Evolutionary conservation across 2,113 vertebrate genomes (phyloP).

Genomic region (Phycodurus eques): DNA sequence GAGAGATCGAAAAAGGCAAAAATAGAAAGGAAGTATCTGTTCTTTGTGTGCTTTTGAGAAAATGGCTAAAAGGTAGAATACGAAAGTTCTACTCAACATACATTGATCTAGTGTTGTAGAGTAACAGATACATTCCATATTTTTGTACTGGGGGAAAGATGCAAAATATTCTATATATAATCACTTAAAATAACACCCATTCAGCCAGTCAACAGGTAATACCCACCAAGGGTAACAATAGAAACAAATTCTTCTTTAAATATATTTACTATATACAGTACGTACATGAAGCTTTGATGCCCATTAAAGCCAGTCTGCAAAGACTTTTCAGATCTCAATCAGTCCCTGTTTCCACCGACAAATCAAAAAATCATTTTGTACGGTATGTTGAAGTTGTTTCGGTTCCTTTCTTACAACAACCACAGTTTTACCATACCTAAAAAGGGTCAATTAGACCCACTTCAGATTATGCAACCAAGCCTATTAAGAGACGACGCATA

Average conservation of each 20-base stretch:
- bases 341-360: constrained; percentile 14
- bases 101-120: neutral
- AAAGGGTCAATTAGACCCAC: no score
- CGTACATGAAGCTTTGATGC: constrained; percentile 17
- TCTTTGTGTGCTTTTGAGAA: constrained; percentile 2
- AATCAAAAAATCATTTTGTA: neutral
- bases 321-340: constrained; percentile 51
- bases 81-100: constrained; percentile 1
- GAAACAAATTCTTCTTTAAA: constrained; percentile 20
- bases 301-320: constrained; percentile 42
- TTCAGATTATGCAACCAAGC: constrained; percentile 34
- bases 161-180: neutral
- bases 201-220: neutral
- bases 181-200: neutral
- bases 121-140: neutral
- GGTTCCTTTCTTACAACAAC: no score
- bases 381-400: no score
- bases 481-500: constrained; percentile 34
- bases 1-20: constrained; percentile 6
- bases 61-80: constrained; percentile 1
- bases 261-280: neutral
- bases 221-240: constrained; percentile 13
- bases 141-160: neutral
- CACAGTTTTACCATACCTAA: no score
- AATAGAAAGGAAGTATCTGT: neutral